These are phyloP conservation scores for Scalopus aquaticus DNA, from an alignment of 2,113 vertebrate genomes.

Conservation along the genomic window DNA sequence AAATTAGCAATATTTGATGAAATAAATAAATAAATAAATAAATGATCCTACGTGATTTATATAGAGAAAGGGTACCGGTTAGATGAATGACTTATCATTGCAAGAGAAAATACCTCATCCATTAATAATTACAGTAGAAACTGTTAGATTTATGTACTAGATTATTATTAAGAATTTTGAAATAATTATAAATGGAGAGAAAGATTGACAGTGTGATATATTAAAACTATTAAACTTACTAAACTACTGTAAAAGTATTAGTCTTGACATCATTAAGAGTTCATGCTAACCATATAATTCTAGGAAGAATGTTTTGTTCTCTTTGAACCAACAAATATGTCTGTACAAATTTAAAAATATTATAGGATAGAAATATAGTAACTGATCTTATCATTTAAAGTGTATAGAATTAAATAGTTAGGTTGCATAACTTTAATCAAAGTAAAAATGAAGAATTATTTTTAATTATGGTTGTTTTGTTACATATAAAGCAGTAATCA, in stretches of 20 bases:
- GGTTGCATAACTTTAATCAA: background rate
- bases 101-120: background rate
- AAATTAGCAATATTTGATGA: too few species aligned
- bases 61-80: background rate
- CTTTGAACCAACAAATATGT: background rate
- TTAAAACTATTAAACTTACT: background rate
- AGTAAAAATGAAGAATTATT: background rate
- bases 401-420: background rate
- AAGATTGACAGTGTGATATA: background rate
- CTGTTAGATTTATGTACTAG: background rate
- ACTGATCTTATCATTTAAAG: background rate
- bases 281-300: background rate
- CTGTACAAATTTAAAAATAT: background rate
- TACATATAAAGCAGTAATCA: background rate
- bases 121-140: background rate
- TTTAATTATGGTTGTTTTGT: background rate
- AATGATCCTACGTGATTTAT: background rate
- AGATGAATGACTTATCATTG: background rate
- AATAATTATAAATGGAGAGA: background rate
- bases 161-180: slow-evolving; percentile 25
- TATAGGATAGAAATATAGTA: background rate
- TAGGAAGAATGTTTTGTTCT: background rate
- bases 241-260: background rate
- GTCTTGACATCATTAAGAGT: background rate
- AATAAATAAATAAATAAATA: background rate